These are phyloP conservation scores for Stegophylla sp. DNA, from an alignment of 2,888 invertebrate species.

Conservation along the genomic window DNA sequence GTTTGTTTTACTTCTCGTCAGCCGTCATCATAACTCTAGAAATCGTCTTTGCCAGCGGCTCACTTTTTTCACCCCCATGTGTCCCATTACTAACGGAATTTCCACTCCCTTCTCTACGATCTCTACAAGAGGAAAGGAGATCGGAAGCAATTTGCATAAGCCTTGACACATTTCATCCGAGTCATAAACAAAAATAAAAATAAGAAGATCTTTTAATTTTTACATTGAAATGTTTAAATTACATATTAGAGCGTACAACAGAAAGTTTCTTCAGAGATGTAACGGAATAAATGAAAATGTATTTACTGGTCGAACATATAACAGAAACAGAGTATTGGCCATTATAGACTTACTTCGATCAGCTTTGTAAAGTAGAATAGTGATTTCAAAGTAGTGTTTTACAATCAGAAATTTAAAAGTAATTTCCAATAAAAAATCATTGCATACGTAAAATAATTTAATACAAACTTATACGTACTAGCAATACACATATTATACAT, in stretches of 20 bases:
- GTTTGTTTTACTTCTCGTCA: conserved; percentile 56
- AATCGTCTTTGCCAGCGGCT: conserved; percentile 37
- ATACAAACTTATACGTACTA: no score
- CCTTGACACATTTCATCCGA: conserved; percentile 48
- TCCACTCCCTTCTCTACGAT: background rate
- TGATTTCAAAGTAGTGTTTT: no score
- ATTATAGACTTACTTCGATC: no score
- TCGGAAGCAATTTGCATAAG: conserved; percentile 53
- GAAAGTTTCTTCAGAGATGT: background rate
- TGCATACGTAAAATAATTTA: no score
- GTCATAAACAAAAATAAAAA: conserved; percentile 34
- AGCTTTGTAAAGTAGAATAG: no score
- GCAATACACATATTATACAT: no score
- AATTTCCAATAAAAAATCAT: no score
- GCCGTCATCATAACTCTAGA: conserved; percentile 49
- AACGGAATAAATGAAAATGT: background rate
- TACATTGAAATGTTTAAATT: conserved; percentile 19
- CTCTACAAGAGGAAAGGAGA: conserved; percentile 17
- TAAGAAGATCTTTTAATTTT: conserved; percentile 32
- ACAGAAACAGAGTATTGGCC: no score
- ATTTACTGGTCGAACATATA: no score
- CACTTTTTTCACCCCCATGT: conserved; percentile 34
- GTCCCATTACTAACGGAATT: conserved; percentile 49
- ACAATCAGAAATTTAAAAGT: no score
- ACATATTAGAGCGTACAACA: background rate